Conservation (phyloP, 2,113 vertebrate species). For the Turnix velox region DNA sequence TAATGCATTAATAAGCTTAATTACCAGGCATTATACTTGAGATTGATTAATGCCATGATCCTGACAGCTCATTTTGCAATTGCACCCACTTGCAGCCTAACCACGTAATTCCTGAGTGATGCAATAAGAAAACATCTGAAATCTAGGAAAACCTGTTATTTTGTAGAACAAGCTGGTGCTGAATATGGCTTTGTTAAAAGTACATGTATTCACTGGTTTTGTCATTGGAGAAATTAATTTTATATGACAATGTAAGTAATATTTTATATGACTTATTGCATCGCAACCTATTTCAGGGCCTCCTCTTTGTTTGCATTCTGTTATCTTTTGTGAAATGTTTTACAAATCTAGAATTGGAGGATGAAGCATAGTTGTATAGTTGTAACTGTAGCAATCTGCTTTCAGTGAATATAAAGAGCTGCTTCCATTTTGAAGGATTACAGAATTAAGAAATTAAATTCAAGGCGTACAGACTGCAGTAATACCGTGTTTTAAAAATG, state of each 20-base stretch:
- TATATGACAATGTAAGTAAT: background rate
- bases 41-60: conserved; percentile 53
- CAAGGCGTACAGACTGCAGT: background rate
- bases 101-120: conserved; percentile 45
- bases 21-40: conserved; percentile 29
- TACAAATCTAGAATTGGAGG: background rate
- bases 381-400: background rate
- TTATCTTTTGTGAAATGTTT: background rate
- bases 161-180: background rate
- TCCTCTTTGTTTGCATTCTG: background rate
- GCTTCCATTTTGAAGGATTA: background rate
- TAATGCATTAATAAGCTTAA: conserved; percentile 37
- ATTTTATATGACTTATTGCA: background rate
- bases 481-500: background rate
- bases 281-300: background rate
- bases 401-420: background rate
- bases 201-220: background rate
- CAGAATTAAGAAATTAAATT: background rate
- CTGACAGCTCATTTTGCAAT: conserved; percentile 24
- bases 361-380: background rate
- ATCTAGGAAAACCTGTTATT: conserved; percentile 55
- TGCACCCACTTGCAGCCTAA: conserved; percentile 3
- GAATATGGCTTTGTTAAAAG: background rate
- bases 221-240: background rate
- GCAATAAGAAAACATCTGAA: conserved; percentile 44